Base-by-base conservation (phyloP, 1,140 invertebrate species). In the Thaumatotibia leucotreta region DNA sequence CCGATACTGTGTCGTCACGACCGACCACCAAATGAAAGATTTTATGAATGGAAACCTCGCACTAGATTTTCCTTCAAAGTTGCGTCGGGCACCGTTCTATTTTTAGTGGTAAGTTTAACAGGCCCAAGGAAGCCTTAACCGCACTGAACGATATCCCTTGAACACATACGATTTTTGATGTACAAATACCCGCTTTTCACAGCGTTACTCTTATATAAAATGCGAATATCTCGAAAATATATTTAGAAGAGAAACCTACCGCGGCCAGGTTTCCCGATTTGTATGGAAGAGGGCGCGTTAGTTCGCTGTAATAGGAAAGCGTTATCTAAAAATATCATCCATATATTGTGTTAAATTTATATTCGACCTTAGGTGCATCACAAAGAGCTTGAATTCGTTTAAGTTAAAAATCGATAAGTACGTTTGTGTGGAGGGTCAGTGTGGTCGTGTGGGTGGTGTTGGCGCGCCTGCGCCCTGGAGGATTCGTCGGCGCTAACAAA, bases 251-350 rank as follows among this genome's bases (percentile, higher is more conserved):
- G 80, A 83, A 85, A 85, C 81, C 86, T 86, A 83, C 76, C 78
- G 72, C 75, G 75, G 79, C 76, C 63, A 65, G 74, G 79, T 86
- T 88, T 87, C 74, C 77, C 79, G 73, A 83, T 84, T 88, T 87
- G 84, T 83, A 85, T 87, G 86, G 75, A 69, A 89, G 88, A 91
- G 86, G 88, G 88, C 85, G 88, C 88, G 79, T 72, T 81, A 72
- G 79, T 84, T 79, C 76, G 71, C 79, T 74, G 65, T 82, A 85
- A 82, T 87, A 82, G 82, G 80, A 71, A 78, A 75, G 81, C 83
- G 88, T 84, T 76, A 83, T 87, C 88, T 91, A 91, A 91, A 89
- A 91, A 91, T 91, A 91, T 76, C 78, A 84, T 66, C 17, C 8
- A 5, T 49, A 9, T 23, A n/a, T n/a, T n/a, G 6, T n/a, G 10